Evolutionary conservation across 2,797 vertebrate species (phyloP).

Genomic region (Epinephelus coioides): DNA sequence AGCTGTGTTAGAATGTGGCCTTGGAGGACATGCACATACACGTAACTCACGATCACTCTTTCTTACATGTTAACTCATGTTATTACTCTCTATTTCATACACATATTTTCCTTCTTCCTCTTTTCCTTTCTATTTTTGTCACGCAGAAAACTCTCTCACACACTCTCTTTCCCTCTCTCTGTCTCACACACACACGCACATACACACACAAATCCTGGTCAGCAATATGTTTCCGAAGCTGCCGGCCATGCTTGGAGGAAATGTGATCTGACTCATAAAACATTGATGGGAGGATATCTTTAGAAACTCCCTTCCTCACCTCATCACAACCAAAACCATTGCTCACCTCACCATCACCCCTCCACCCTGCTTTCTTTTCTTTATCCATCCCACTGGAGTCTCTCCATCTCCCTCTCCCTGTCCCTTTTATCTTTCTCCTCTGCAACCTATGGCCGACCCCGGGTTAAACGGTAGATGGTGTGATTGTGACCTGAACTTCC

Average conservation of each 20-base stretch:
- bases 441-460: neutral
- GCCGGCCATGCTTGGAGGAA: constrained; percentile 70
- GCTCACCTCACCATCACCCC: constrained; percentile 35
- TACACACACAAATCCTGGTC: constrained; percentile 45
- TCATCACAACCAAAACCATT: constrained; percentile 50
- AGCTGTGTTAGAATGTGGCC: constrained; percentile 1
- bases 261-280: constrained; percentile 81
- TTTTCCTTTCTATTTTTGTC: constrained; percentile 31
- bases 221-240: constrained; percentile 73
- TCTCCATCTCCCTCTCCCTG: neutral
- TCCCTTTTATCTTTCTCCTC: constrained; percentile 5
- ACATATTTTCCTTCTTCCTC: constrained; percentile 1
- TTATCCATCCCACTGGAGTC: neutral
- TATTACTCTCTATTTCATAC: neutral
- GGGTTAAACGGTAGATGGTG: constrained; percentile 15
- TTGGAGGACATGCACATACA: neutral
- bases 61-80: neutral
- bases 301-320: constrained; percentile 73
- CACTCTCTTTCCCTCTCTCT: neutral
- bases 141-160: neutral
- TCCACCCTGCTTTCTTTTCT: neutral
- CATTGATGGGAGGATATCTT: constrained; percentile 82
- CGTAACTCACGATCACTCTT: neutral
- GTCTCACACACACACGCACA: constrained; percentile 1
- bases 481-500: neutral